Evolutionary conservation across 2,113 vertebrate species (phyloP), one percentile per base, ranked within the genome.

Genomic region (Alces alces): DNA sequence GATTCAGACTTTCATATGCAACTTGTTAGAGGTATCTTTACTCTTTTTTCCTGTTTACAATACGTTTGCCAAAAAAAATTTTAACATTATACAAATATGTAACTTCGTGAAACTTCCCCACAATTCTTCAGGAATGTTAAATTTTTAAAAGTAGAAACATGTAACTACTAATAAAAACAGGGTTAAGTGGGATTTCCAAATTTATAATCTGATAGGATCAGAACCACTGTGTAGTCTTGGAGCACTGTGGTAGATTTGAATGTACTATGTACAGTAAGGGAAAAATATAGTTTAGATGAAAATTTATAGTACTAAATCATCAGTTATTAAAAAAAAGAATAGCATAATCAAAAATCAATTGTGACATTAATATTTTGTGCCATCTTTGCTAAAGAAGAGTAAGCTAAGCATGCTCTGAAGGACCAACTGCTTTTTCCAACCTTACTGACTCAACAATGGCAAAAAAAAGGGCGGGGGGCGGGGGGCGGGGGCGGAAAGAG

Each of bases 401-500:
- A 79, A 92, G 52, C 64, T 39, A 43, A 86, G 43, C 52, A 57
- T 16, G 25, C 85, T 86, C 64, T 66, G 80, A 76, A 87, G 25
- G 58, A 82, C 33, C 70, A 89, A 36, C 12, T 78, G 7, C 7
- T 89, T 61, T 30, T 58, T 57, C n/a, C n/a, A 55, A 82, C 50
- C 85, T 94, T 70, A 89, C 21, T 64, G 64, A 87, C 13, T 61
- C 50, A 93, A 50, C 23, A 83, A 95, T 47, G 47, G 43, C 33
- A 36, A 45, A 70, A 87, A 30, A 78, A n/a, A n/a, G n/a, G n/a
- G n/a, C n/a, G n/a, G n/a, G n/a, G n/a, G n/a, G n/a, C n/a, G n/a
- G n/a, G n/a, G n/a, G n/a, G 8, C 4, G 27, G 13, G 33, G 7
- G 0, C 0, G 5, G 9, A n/a, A 23, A 39, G 10, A 1, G 13